Evolutionary conservation across 2,797 vertebrate species (phyloP).

Genomic region (Setipinna tenuifilis): DNA sequence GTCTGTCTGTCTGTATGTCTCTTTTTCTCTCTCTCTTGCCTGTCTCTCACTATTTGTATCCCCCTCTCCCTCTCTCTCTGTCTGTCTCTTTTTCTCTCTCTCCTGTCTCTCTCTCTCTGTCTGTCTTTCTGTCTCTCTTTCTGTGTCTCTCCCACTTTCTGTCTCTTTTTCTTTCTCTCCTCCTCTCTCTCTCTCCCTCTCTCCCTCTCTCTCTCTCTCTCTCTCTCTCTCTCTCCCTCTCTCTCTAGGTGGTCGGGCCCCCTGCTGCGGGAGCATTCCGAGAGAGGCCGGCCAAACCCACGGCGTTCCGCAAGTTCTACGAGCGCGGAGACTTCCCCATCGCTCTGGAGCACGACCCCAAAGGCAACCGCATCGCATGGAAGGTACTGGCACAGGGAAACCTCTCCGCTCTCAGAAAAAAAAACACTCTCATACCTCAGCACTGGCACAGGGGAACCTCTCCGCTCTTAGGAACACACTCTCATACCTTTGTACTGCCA

Average conservation of each 20-base stretch:
- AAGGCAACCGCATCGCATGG: conserved; percentile 74
- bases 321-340: conserved; percentile 89
- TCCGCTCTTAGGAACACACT: too few relatives aligned
- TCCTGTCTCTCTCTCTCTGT: conserved; percentile 39
- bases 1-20: conserved; percentile 8
- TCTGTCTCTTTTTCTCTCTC: conserved; percentile 25
- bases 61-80: conserved; percentile 27
- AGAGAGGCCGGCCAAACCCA: conserved; percentile 85
- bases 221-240: conserved; percentile 20
- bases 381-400: conserved; percentile 67
- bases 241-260: conserved; percentile 83
- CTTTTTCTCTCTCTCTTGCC: conserved; percentile 31
- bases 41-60: neutral
- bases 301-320: conserved; percentile 90
- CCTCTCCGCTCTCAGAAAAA: neutral
- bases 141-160: conserved; percentile 22
- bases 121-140: conserved; percentile 14
- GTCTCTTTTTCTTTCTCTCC: too few relatives aligned
- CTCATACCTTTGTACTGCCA: too few relatives aligned
- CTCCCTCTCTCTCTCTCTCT: conserved; percentile 23
- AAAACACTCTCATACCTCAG: too few relatives aligned
- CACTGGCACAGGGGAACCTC: too few relatives aligned
- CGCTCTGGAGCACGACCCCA: conserved; percentile 67
- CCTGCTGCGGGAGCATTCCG: conserved; percentile 85
- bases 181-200: conserved; percentile 25